A percentile compares a stretch with the other conserved stretches of the same genome.
phyloP scores from a whole-genome alignment of 2,888 invertebrate genomes.

The Andrena bucephala region DNA sequence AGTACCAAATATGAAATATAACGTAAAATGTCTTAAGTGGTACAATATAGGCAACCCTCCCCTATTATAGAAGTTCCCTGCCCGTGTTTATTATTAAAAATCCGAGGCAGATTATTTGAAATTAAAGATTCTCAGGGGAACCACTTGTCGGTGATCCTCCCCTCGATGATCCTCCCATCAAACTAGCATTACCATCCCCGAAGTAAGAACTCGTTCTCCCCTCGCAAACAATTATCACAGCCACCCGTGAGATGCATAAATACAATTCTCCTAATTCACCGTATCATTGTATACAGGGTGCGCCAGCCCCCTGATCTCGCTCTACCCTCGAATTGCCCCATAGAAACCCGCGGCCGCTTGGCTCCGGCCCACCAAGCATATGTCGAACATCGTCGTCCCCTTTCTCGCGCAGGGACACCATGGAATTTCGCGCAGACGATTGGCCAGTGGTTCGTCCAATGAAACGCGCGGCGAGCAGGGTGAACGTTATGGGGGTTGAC shows the following conservation, averaged over 20 bases:
- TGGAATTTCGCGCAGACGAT: conserved; percentile 67
- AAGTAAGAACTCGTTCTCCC: background rate
- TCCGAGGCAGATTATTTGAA: too few relatives aligned
- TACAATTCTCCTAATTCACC: conserved; percentile 37
- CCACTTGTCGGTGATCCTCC: too few relatives aligned
- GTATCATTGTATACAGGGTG: conserved; percentile 12
- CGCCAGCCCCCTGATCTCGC: conserved; percentile 41
- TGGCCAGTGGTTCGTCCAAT: conserved; percentile 70
- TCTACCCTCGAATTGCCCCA: conserved; percentile 37
- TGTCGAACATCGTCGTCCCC: conserved; percentile 60
- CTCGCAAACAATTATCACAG: background rate
- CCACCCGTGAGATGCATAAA: background rate
- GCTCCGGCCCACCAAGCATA: conserved; percentile 61
- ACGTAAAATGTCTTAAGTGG: too few relatives aligned
- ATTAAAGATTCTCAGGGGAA: too few relatives aligned
- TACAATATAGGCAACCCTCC: too few relatives aligned
- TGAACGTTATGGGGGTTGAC: conserved; percentile 51
- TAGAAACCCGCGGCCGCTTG: conserved; percentile 21
- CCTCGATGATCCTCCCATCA: too few relatives aligned
- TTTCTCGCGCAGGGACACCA: conserved; percentile 61
- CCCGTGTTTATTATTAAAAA: too few relatives aligned
- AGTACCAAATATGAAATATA: too few relatives aligned
- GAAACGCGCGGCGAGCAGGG: conserved; percentile 27
- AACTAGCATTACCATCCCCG: background rate
- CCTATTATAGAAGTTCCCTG: too few relatives aligned